Evolutionary conservation across 2,113 vertebrate species (phyloP).

Genomic region (Bufo gargarizans): DNA sequence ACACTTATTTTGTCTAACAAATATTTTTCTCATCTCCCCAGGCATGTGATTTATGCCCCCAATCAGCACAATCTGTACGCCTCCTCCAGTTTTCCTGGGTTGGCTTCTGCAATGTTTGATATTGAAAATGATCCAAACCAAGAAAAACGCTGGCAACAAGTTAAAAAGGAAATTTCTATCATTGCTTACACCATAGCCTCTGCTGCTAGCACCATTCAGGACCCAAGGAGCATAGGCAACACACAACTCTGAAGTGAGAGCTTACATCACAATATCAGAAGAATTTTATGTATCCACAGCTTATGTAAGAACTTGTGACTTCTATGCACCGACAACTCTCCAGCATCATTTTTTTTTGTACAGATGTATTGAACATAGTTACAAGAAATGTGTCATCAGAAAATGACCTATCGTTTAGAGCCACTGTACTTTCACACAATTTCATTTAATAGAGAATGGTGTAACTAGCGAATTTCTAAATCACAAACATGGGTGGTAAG

Average conservation of each 20-base stretch:
- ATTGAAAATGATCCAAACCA: constrained; percentile 47
- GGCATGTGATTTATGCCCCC: constrained; percentile 55
- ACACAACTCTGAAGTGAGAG: not conserved
- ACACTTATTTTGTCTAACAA: not conserved
- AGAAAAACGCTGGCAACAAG: constrained; percentile 47
- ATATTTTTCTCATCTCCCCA: constrained; percentile 15
- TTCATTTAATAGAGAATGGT: no score
- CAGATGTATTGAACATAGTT: not conserved
- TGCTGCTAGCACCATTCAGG: constrained; percentile 31
- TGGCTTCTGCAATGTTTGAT: constrained; percentile 49
- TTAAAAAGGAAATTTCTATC: constrained; percentile 51
- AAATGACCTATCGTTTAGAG: no score
- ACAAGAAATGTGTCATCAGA: no score
- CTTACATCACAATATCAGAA: not conserved
- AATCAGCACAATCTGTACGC: constrained; percentile 41
- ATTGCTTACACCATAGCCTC: constrained; percentile 43
- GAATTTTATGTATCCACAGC: not conserved
- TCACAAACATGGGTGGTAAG: no score
- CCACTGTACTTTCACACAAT: no score
- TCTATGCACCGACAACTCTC: not conserved
- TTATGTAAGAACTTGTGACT: not conserved
- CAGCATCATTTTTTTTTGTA: not conserved
- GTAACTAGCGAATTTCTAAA: no score
- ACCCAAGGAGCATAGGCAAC: constrained; percentile 22
- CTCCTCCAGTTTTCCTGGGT: constrained; percentile 48